Percentiles rank a stretch among this genome's conserved stretches.
Conservation (phyloP, 2,888 invertebrate genomes). For the Caenorhabditis sp. region DNA sequence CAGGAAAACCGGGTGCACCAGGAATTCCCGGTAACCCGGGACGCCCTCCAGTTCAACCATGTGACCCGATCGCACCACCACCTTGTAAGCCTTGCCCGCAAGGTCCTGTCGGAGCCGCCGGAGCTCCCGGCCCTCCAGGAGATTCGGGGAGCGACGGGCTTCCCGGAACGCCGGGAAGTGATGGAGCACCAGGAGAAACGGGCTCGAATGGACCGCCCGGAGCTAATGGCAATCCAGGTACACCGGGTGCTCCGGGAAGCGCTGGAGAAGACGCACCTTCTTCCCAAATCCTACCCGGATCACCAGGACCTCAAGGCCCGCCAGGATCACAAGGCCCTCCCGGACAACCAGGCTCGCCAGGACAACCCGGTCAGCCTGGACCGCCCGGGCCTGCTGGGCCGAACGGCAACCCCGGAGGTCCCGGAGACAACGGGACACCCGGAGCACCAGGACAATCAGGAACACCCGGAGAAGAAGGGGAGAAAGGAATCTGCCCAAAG, state of each 20-base stretch:
- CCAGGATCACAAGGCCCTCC: slow-evolving; percentile 35
- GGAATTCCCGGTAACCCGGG: slow-evolving; percentile 58
- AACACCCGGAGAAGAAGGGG: slow-evolving; percentile 28
- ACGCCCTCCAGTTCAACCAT: slow-evolving; percentile 45
- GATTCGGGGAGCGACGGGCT: slow-evolving; percentile 43
- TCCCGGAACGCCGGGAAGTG: slow-evolving; percentile 41
- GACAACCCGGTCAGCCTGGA: slow-evolving; percentile 52
- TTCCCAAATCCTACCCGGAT: slow-evolving; percentile 39
- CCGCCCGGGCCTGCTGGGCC: slow-evolving; percentile 52
- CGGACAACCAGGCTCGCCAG: slow-evolving; percentile 49
- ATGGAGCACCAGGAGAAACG: slow-evolving; percentile 31
- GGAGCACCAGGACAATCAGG: slow-evolving; percentile 48
- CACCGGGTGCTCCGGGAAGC: slow-evolving; percentile 44
- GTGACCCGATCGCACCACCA: slow-evolving; percentile 57
- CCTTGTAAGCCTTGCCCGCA: slow-evolving; percentile 56
- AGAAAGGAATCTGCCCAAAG: slow-evolving; percentile 34
- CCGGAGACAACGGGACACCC: slow-evolving; percentile 50
- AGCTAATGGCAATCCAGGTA: slow-evolving; percentile 47
- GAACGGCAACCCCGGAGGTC: slow-evolving; percentile 34
- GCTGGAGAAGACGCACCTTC: slow-evolving; percentile 32
- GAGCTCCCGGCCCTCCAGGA: slow-evolving; percentile 52
- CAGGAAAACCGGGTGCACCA: slow-evolving; percentile 53
- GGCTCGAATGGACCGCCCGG: slow-evolving; percentile 51
- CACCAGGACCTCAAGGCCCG: slow-evolving; percentile 44
- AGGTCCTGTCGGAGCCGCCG: slow-evolving; percentile 57